A percentile compares a stretch with the other conserved stretches of the same genome.
phyloP scores from a whole-genome alignment of 2,888 invertebrate genomes.

The Pediacus dermestoides region DNA sequence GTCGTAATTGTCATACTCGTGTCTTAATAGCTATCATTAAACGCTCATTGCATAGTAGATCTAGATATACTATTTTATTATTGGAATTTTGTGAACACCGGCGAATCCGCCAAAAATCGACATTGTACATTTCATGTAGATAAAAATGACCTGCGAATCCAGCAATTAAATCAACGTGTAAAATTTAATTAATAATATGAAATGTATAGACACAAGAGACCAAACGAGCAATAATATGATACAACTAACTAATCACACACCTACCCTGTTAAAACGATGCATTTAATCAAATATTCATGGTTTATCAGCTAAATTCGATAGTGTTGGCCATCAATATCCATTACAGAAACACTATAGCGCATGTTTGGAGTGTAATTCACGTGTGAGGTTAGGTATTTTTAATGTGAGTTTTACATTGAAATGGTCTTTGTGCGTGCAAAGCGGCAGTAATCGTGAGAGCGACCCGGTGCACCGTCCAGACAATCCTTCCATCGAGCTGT shows the following conservation, averaged over 20 bases:
- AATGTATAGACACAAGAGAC: neutral
- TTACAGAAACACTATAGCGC: constrained; percentile 32
- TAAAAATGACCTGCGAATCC: constrained; percentile 1
- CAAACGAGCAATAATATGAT: constrained; percentile 19
- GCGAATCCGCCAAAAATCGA: no score
- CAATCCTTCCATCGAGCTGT: constrained; percentile 30
- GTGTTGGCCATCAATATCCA: constrained; percentile 36
- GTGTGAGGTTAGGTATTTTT: constrained; percentile 34
- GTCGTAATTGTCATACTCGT: no score
- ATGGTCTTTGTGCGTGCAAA: constrained; percentile 40
- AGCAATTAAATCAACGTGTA: neutral
- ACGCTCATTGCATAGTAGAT: no score
- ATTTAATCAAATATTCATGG: constrained; percentile 39
- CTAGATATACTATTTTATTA: no score
- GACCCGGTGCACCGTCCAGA: constrained; percentile 33
- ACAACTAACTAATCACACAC: constrained; percentile 27
- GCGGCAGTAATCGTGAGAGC: constrained; percentile 38
- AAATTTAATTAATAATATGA: neutral
- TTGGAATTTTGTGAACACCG: no score
- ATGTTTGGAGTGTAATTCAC: constrained; percentile 38
- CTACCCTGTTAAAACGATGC: constrained; percentile 29
- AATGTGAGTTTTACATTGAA: constrained; percentile 37
- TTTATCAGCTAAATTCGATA: constrained; percentile 27
- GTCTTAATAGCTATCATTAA: no score
- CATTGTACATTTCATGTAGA: constrained; percentile 4